A percentile compares a stretch with the other conserved stretches of the same genome.
These are phyloP conservation scores for Dicycla oo DNA, from an alignment of 2,888 invertebrate species.

Conservation along the genomic window DNA sequence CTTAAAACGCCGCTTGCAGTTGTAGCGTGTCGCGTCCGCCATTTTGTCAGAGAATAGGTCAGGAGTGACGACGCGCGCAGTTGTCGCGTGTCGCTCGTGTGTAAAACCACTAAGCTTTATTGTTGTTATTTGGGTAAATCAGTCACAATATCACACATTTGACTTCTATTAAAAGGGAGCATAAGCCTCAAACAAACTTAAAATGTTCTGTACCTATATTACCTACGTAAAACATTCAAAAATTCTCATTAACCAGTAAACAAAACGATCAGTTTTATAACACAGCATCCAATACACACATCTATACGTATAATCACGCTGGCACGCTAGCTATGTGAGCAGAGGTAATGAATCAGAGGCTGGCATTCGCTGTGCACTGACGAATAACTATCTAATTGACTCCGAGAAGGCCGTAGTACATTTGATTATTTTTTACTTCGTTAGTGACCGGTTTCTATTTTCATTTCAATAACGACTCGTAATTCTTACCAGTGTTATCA, in stretches of 20 bases:
- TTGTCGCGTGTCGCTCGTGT: too few species aligned
- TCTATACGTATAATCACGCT: conserved; percentile 46
- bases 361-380: conserved; percentile 65
- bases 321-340: conserved; percentile 70
- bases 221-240: conserved; percentile 20
- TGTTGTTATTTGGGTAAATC: too few species aligned
- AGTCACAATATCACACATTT: background rate
- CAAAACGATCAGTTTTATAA: conserved; percentile 39
- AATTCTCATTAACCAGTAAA: conserved; percentile 26
- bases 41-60: too few species aligned
- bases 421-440: conserved; percentile 65
- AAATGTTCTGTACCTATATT: too few species aligned
- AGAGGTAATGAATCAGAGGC: conserved; percentile 74
- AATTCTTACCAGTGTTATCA: background rate
- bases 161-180: background rate
- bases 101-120: too few species aligned
- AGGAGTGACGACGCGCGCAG: too few species aligned
- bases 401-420: conserved; percentile 59
- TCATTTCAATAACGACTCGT: conserved; percentile 34
- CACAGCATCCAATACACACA: conserved; percentile 34
- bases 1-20: too few species aligned
- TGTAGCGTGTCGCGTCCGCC: too few species aligned
- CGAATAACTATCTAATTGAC: conserved; percentile 73
- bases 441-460: conserved; percentile 38
- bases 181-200: too few species aligned